Conservation (phyloP, 2,888 invertebrate genomes). For the Lasioglossum villosulum region DNA sequence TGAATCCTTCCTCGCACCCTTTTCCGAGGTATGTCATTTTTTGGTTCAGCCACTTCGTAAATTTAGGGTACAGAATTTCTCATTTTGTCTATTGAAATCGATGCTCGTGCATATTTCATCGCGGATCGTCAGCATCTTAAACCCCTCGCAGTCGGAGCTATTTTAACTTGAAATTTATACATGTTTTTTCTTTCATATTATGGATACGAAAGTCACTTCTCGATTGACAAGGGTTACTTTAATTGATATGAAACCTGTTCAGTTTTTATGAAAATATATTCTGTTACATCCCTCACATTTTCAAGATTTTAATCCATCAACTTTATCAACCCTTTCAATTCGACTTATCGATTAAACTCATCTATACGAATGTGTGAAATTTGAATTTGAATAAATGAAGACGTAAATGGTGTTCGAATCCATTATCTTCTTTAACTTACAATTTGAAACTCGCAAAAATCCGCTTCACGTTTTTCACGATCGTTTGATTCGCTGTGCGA, state of each 20-base stretch:
- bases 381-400: no score
- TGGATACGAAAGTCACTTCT: no score
- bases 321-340: no score
- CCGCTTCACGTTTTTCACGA: not conserved
- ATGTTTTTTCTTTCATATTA: no score
- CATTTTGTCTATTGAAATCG: not conserved
- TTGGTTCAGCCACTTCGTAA: not conserved
- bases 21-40: constrained; percentile 66
- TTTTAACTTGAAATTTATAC: no score
- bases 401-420: not conserved
- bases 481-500: not conserved
- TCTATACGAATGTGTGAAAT: no score
- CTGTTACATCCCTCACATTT: no score
- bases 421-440: not conserved
- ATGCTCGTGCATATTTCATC: not conserved
- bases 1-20: constrained; percentile 65
- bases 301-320: no score
- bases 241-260: not conserved
- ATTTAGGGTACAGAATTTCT: not conserved
- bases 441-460: no score
- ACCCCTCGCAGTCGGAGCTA: no score
- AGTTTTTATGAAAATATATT: not conserved
- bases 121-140: no score
- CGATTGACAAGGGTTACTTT: not conserved
- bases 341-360: no score